phyloP scores from a whole-genome alignment of 64 coral and sea anemone species.

The Astreopora myriophthalma region DNA sequence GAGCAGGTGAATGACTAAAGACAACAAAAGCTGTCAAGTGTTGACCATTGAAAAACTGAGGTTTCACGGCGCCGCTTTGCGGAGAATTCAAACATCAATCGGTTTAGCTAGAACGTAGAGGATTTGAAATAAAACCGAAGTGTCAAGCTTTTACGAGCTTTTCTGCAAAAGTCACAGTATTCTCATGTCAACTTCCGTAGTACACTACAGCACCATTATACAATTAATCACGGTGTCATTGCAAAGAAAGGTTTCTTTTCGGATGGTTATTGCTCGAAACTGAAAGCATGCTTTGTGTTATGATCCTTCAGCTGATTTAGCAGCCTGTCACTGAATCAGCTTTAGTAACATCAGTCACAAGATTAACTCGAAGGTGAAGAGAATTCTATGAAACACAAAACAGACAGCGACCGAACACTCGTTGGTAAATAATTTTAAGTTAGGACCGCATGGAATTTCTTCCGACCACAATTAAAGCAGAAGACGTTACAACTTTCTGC shows the following conservation, averaged over 20 bases:
- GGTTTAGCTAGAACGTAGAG: neutral
- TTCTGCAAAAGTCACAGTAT: conserved; percentile 4
- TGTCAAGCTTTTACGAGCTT: neutral
- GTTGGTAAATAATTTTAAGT: neutral
- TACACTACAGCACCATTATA: neutral
- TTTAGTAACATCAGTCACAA: neutral
- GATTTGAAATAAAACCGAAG: conserved; percentile 4
- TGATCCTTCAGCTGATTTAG: neutral
- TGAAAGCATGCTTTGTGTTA: conserved; percentile 26
- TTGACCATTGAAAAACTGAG: conserved; percentile 47
- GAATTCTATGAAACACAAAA: neutral
- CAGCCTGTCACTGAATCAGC: neutral
- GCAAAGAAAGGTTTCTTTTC: neutral
- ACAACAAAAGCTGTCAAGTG: conserved; percentile 57
- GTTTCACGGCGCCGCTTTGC: neutral
- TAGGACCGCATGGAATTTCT: conserved; percentile 33
- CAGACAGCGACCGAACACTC: neutral
- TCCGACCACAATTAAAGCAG: conserved; percentile 29
- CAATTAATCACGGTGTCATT: neutral
- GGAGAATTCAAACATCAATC: conserved; percentile 58
- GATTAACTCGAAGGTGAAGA: neutral
- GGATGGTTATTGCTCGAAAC: conserved; percentile 5
- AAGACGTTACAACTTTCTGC: neutral
- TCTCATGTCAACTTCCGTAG: conserved; percentile 25
- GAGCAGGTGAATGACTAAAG: conserved; percentile 53